phyloP scores from a whole-genome alignment of 2,797 vertebrate genomes.

The Balearica regulorum region DNA sequence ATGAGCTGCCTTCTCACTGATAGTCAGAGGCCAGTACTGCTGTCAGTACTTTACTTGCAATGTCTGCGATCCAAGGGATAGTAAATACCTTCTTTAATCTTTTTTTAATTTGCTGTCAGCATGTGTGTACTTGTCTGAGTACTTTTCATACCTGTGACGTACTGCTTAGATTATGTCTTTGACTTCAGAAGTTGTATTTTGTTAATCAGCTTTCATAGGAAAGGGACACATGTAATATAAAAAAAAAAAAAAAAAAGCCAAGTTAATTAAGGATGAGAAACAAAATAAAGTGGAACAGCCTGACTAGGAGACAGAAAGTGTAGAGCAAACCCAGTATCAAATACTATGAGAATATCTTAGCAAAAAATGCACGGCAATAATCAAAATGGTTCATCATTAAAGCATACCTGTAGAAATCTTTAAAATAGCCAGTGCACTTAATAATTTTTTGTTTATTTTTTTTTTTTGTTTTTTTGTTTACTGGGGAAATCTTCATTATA shows the following conservation, averaged over 20 bases:
- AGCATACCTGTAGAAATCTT: background rate
- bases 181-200: background rate
- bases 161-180: background rate
- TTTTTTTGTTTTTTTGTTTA: too few species aligned
- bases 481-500: background rate
- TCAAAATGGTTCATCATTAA: background rate
- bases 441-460: background rate
- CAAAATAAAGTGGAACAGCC: background rate
- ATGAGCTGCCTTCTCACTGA: background rate
- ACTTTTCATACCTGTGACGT: background rate
- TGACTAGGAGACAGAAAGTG: background rate
- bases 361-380: background rate
- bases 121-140: background rate
- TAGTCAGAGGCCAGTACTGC: background rate
- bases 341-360: background rate
- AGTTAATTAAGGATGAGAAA: conserved; percentile 14
- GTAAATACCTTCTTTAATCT: conserved; percentile 4
- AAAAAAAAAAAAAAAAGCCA: background rate
- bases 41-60: background rate
- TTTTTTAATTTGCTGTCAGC: background rate
- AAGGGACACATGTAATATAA: background rate
- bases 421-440: background rate
- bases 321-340: background rate
- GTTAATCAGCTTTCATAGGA: background rate
- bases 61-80: background rate